A percentile compares a stretch with the other conserved stretches of the same genome.
These are phyloP conservation scores for Helarctos malayanus DNA, from an alignment of 2,797 vertebrate species.

Conservation along the genomic window DNA sequence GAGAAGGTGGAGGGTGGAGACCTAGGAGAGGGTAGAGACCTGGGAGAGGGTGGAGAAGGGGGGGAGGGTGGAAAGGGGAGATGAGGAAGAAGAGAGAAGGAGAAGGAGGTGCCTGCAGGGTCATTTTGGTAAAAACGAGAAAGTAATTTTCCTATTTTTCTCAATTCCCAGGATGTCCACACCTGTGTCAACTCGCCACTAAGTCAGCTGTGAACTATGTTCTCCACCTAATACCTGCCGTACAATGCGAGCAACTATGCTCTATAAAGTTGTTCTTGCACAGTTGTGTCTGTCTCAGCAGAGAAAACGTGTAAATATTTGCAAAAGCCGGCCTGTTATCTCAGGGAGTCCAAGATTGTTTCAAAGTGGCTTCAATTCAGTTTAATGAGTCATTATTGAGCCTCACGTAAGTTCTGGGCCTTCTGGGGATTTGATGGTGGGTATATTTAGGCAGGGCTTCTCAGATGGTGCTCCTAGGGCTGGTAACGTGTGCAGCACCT, in stretches of 20 bases:
- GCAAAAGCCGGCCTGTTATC: background rate
- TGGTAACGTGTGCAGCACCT: no score
- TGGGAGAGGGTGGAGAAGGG: no score
- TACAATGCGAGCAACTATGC: background rate
- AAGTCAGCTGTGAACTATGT: background rate
- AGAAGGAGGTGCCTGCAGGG: background rate
- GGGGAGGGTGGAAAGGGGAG: background rate
- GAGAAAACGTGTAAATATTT: slow-evolving; percentile 54
- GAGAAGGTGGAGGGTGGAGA: no score
- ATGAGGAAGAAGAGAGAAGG: background rate
- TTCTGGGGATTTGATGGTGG: background rate
- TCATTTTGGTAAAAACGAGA: background rate
- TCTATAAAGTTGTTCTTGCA: background rate
- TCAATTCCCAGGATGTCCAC: background rate
- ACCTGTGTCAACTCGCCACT: background rate
- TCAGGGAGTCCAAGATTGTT: background rate
- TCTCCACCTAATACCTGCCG: background rate
- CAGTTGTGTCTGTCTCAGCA: background rate
- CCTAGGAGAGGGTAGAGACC: no score
- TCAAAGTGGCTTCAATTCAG: background rate
- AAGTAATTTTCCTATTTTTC: slow-evolving; percentile 20
- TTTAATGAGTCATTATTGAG: slow-evolving; percentile 34
- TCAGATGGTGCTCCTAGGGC: background rate
- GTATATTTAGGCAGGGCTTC: background rate
- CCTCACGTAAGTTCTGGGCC: background rate